These are phyloP conservation scores for Litoditis marina DNA, from an alignment of 2,888 invertebrate genomes.

Conservation along the genomic window DNA sequence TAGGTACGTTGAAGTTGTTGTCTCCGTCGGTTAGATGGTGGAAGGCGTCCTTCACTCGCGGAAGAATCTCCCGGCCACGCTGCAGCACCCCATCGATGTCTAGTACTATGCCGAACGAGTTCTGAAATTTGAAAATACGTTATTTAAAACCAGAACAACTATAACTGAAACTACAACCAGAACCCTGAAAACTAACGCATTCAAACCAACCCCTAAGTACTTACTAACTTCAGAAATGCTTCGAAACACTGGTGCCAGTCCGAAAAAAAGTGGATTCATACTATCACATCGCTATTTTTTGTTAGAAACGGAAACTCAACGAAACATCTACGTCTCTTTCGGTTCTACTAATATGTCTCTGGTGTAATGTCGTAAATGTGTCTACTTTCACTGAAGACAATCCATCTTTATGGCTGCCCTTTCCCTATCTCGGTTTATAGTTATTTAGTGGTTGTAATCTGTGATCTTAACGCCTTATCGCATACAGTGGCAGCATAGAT, in stretches of 20 bases:
- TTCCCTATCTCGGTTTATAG: too few relatives aligned
- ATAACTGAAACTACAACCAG: background rate
- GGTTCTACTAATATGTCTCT: too few relatives aligned
- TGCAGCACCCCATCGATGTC: conserved; percentile 73
- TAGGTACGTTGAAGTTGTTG: conserved; percentile 69
- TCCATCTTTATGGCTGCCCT: too few relatives aligned
- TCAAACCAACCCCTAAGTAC: background rate
- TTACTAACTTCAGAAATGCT: background rate
- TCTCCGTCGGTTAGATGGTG: conserved; percentile 66
- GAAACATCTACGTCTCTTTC: too few relatives aligned
- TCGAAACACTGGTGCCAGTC: background rate
- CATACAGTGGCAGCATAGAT: too few relatives aligned
- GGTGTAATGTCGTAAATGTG: too few relatives aligned
- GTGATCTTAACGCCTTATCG: too few relatives aligned
- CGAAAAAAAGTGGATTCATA: too few relatives aligned
- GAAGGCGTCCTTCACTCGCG: conserved; percentile 69
- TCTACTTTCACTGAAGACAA: too few relatives aligned
- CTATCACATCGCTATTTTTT: too few relatives aligned
- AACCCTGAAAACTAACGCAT: background rate
- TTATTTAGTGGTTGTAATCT: too few relatives aligned
- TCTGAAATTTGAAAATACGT: conserved; percentile 13
- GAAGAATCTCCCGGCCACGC: conserved; percentile 69
- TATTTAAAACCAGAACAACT: background rate
- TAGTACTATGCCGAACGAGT: conserved; percentile 70
- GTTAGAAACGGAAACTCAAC: too few relatives aligned